Percentiles rank a stretch among this genome's conserved stretches.
phyloP scores from a whole-genome alignment of 2,113 vertebrate genomes.

The Bothrops jararaca region DNA sequence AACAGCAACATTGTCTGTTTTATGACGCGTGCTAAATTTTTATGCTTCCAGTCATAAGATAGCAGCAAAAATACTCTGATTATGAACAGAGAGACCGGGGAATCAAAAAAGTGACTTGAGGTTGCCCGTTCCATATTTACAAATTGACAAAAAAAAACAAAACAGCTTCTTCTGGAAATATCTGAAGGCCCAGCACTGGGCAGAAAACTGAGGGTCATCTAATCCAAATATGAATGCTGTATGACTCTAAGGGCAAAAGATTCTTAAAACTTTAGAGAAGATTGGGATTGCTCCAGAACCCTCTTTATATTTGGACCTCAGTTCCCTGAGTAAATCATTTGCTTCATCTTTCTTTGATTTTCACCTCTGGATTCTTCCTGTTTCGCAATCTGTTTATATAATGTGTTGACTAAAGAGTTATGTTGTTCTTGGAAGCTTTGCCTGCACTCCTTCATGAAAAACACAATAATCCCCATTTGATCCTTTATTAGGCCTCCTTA shows the following conservation, averaged over 20 bases:
- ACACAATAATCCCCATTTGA: background rate
- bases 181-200: background rate
- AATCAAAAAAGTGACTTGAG: too few species aligned
- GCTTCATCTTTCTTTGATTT: background rate
- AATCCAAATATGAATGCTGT: background rate
- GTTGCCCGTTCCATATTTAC: background rate
- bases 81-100: too few species aligned
- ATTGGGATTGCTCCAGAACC: background rate
- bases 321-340: background rate
- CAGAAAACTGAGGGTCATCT: background rate
- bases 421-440: background rate
- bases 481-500: background rate
- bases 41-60: too few species aligned
- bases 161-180: background rate
- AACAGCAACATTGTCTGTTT: too few species aligned
- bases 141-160: background rate
- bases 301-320: background rate
- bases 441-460: background rate
- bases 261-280: background rate
- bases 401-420: background rate
- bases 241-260: background rate
- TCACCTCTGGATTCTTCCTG: background rate
- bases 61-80: too few species aligned
- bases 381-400: slow-evolving; percentile 10
- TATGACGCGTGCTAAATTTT: too few species aligned